phyloP scores from a whole-genome alignment of 1,140 invertebrate species.

The Nymphalis io region DNA sequence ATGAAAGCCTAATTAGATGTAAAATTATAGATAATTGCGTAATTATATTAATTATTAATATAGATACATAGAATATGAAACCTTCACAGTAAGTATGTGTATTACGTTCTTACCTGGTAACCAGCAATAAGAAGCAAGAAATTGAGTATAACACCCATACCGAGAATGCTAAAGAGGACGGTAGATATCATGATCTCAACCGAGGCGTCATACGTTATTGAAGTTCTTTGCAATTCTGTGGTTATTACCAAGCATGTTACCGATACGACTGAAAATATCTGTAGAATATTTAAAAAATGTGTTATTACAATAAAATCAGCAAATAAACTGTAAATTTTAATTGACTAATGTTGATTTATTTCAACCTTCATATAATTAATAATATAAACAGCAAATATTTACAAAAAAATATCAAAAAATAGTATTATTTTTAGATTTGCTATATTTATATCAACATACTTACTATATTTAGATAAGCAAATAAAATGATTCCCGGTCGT shows the following conservation, averaged over 20 bases:
- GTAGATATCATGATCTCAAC: slow-evolving; percentile 61
- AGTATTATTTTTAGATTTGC: too few species aligned
- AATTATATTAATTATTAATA: too few species aligned
- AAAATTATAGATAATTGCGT: too few species aligned
- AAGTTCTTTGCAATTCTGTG: slow-evolving; percentile 51
- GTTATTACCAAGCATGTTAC: slow-evolving; percentile 56
- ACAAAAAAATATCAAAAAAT: too few species aligned
- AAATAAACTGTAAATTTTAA: too few species aligned
- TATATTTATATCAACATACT: slow-evolving; percentile 35
- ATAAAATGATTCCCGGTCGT: slow-evolving; percentile 68
- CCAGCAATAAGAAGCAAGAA: slow-evolving; percentile 64
- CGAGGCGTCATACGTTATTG: slow-evolving; percentile 45
- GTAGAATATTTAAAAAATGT: slow-evolving; percentile 9
- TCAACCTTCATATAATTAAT: too few species aligned
- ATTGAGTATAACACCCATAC: slow-evolving; percentile 67
- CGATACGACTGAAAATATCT: slow-evolving; percentile 60
- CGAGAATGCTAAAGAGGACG: slow-evolving; percentile 66
- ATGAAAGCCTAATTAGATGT: too few species aligned
- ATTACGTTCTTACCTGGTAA: slow-evolving; percentile 52
- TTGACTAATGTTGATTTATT: too few species aligned
- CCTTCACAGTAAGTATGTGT: too few species aligned
- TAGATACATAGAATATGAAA: too few species aligned
- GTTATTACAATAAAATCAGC: too few species aligned
- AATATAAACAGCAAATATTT: too few species aligned
- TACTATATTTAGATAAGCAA: slow-evolving; percentile 69